Evolutionary conservation across 2,888 invertebrate species (phyloP), one percentile per base, ranked within the genome.

Genomic region (Monoplex corrugatus): DNA sequence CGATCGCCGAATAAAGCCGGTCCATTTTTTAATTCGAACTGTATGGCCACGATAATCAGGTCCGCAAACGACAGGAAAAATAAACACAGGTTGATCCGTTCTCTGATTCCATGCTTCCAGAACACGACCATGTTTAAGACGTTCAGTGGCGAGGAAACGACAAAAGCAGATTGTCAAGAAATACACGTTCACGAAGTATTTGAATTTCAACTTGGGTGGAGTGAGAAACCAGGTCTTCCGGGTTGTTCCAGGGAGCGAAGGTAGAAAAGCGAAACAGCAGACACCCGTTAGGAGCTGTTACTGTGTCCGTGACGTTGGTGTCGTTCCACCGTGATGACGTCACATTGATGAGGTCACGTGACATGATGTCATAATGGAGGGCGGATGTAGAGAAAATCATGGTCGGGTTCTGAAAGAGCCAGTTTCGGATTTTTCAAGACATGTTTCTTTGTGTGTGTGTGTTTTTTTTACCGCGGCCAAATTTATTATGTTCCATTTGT

Each of bases 21-120:
- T n/a, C n/a, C n/a, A n/a, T n/a, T n/a, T n/a, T n/a, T n/a, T n/a
- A n/a, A n/a, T n/a, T n/a, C n/a, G n/a, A n/a, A n/a, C n/a, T n/a
- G n/a, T n/a, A n/a, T n/a, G n/a, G n/a, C n/a, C 1, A 82, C 32
- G 32, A 32, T 45, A 13, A 44, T 32, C 16, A 82, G n/a, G 32
- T 82, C 82, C 0, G 82, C 82, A 1, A 82, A 16, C 8, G 82
- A 28, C 45, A 82, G 45, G 32, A 28, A 82, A 45, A 82, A 82
- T 23, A 82, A 13, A 45, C 82, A 82, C 0, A 82, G 45, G 45
- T 82, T 82, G 82, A 82, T 82, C 32, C 82, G 16, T 13, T 82
- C 82, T n/a, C 32, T 82, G 8, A 82, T 5, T 16, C 82, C 82
- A 28, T 82, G 82, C 1, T 82, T 44, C 82, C 82, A 82, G 45